These are phyloP conservation scores for Cavia aperea DNA, from an alignment of 2,113 vertebrate species.

Conservation along the genomic window DNA sequence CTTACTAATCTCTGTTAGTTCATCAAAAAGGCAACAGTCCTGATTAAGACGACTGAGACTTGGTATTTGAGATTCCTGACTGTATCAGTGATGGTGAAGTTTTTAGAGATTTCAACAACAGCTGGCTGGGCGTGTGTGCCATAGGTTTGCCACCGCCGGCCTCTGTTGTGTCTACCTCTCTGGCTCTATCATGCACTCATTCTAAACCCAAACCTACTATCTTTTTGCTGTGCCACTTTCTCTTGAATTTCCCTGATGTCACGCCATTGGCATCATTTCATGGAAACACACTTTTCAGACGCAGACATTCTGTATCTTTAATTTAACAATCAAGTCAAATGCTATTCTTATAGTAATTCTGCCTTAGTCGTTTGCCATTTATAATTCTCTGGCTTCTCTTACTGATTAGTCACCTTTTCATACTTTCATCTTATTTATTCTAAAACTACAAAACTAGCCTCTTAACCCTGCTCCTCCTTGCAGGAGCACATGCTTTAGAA, in stretches of 20 bases:
- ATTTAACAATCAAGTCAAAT: not conserved
- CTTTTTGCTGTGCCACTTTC: not conserved
- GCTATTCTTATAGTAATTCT: not conserved
- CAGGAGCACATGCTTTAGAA: not conserved
- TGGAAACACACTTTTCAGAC: not conserved
- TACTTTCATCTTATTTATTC: not conserved
- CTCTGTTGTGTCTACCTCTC: not conserved
- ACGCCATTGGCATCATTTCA: not conserved
- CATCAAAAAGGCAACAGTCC: too few relatives aligned
- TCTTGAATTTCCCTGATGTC: not conserved
- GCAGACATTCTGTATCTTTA: not conserved
- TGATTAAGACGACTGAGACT: not conserved
- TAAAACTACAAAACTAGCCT: not conserved
- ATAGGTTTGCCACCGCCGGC: not conserved
- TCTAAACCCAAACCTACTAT: not conserved
- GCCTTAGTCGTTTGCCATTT: constrained; percentile 2
- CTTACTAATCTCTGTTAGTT: too few relatives aligned
- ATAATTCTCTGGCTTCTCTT: not conserved
- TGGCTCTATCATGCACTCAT: not conserved
- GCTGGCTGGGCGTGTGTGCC: not conserved
- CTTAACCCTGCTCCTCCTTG: not conserved
- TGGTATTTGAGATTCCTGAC: not conserved
- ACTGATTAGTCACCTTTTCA: not conserved
- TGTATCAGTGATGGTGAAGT: not conserved
- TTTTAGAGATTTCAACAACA: not conserved